Evolutionary conservation across 2,888 invertebrate genomes (phyloP).

Genomic region (Leptinotarsa tumamoca): DNA sequence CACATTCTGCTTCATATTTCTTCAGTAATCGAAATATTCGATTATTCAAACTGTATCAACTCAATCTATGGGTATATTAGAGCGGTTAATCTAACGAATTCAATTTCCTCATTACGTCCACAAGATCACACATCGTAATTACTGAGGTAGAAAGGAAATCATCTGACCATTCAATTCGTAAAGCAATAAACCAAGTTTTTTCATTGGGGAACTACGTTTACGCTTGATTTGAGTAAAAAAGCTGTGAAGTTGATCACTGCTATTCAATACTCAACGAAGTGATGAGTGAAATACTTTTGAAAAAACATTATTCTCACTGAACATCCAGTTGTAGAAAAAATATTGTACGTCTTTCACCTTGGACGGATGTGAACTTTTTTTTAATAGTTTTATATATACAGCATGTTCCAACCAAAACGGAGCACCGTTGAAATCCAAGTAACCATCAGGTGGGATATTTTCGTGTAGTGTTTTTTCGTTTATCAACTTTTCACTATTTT

Average conservation of each 20-base stretch:
- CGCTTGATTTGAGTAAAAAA: slow-evolving; percentile 33
- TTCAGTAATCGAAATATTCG: background rate
- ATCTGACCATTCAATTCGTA: slow-evolving; percentile 31
- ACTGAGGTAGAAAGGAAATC: slow-evolving; percentile 33
- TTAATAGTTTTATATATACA: too few species aligned
- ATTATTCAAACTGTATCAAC: background rate
- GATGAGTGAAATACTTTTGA: background rate
- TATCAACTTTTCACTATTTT: too few species aligned
- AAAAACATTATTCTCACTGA: too few species aligned
- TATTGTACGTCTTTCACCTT: too few species aligned
- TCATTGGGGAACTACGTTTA: slow-evolving; percentile 29
- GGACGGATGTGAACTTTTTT: too few species aligned
- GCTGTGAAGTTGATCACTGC: background rate
- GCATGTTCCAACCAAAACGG: too few species aligned
- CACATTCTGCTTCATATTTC: background rate
- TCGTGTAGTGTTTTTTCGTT: too few species aligned
- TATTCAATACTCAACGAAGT: background rate
- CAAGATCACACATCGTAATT: slow-evolving; percentile 19
- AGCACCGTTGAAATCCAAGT: too few species aligned
- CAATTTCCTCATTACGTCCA: background rate
- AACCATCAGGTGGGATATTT: too few species aligned
- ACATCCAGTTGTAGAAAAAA: too few species aligned
- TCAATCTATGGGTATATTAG: background rate
- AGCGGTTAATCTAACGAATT: background rate
- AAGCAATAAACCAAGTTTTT: slow-evolving; percentile 37